Base-by-base conservation (phyloP, 2,113 vertebrate species). In the Prinia subflava region DNA sequence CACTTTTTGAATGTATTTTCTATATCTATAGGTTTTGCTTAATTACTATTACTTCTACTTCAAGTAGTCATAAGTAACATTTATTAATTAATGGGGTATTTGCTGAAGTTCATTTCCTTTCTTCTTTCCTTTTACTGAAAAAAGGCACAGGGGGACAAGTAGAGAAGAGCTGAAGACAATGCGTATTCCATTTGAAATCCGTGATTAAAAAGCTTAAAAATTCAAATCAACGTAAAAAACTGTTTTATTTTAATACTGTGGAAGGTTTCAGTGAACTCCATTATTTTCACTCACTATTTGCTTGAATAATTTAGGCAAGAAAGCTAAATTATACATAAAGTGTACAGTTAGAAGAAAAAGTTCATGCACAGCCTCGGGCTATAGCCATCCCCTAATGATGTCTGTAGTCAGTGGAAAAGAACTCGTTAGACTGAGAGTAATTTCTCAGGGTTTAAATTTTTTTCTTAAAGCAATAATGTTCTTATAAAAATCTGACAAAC, bases 301-400 rank as follows among this genome's bases (percentile, higher is more conserved):
- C 98, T 98, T 99, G 99, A 99, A 99, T 99, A 99, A 99, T 99
- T 99, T 98, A 99, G 98, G 97, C 98, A 98, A 98, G 98, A 98
- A 98, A 97, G 98, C 98, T 99, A 99, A 99, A 99, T 99, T 99
- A 99, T 99, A 99, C 98, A 99, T 99, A 99, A 99, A 99, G 99
- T 99, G 99, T 99, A 99, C 98, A 99, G 99, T 99, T 99, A 99
- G 98, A 99, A 99, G 99, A 99, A 99, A 99, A 98, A 99, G 98
- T 99, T 99, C 98, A 99, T 98, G 98, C 97, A 98, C 98, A 98
- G 99, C 99, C 99, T 83, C 97, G 14, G 99, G 99, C 99, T 98
- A 99, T 97, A 99, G 98, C 98, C 98, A 98, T 98, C 98, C 98
- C 98, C 98, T 99, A 99, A 99, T 99, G 99, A 99, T 99, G 98